Evolutionary conservation across 1,140 invertebrate genomes (phyloP), one percentile per base, ranked within the genome.

Genomic region (Drosophila busckii): DNA sequence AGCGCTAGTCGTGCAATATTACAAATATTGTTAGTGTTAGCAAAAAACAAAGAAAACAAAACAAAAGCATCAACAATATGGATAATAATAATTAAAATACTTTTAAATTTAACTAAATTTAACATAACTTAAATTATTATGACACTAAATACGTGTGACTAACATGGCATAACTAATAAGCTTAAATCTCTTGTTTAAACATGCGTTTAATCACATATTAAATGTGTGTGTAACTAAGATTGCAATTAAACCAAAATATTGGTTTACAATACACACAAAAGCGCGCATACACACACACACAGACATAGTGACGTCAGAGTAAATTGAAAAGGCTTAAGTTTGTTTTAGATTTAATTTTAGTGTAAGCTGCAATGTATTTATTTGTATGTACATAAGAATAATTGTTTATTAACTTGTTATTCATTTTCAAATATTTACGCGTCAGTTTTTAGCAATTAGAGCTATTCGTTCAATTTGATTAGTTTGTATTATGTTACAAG

Each of bases 1-100:
- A 29, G 58, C 63, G 53, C 59, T 80, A 61, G 48, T 76, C 66
- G 67, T 67, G 70, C 66, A 70, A 76, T 80, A 73, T 73, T 80
- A 34, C 69, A 73, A 82, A 82, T 75, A 82, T 80, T 80, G 75
- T n/a, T n/a, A n/a, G n/a, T n/a, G n/a, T n/a, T n/a, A n/a, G n/a
- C n/a, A n/a, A n/a, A n/a, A n/a, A n/a, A n/a, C n/a, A n/a, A n/a
- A n/a, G n/a, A n/a, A n/a, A n/a, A n/a, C n/a, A n/a, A n/a, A n/a
- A n/a, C n/a, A n/a, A 70, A 15, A 42, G 29, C 37, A 52, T 13
- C 12, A 12, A 69, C 53, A 65, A 48, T 70, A 76, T 49, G 49
- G 35, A 56, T 64, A 56, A 73, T 71, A 82, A 80, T 82, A 73
- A 73, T 37, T 49, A 41, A 50, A 50, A 37, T 22, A 45, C 23